Evolutionary conservation across 2,888 invertebrate genomes (phyloP).

Genomic region (Hirtodrosophila duncani): DNA sequence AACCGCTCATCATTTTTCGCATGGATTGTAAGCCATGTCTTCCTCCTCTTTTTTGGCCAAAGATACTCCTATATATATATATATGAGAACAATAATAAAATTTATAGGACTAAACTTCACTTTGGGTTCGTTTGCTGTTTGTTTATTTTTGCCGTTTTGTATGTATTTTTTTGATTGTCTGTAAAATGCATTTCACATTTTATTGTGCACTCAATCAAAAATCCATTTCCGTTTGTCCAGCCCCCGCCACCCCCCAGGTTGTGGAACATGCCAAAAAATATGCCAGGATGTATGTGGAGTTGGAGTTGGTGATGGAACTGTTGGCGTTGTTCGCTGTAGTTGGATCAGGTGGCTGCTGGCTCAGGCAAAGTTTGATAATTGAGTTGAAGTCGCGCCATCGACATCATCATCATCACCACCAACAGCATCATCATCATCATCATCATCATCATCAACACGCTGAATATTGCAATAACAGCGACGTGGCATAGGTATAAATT

Average conservation of each 20-base stretch:
- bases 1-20: not conserved
- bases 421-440: not conserved
- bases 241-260: slow-evolving; percentile 6
- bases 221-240: slow-evolving; percentile 66
- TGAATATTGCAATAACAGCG: slow-evolving; percentile 40
- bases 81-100: slow-evolving; percentile 18
- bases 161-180: slow-evolving; percentile 40
- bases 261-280: slow-evolving; percentile 28
- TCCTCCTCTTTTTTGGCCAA: too few relatives aligned
- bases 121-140: slow-evolving; percentile 22
- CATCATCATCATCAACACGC: not conserved
- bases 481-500: too few relatives aligned
- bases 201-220: slow-evolving; percentile 72
- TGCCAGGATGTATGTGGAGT: slow-evolving; percentile 18
- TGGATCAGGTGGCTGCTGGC: slow-evolving; percentile 24
- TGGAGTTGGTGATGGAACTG: slow-evolving; percentile 5
- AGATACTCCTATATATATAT: slow-evolving; percentile 2
- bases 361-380: slow-evolving; percentile 66
- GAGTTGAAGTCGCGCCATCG: slow-evolving; percentile 56
- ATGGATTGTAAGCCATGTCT: too few relatives aligned
- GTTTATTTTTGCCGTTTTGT: slow-evolving; percentile 12
- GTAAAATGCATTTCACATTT: slow-evolving; percentile 71
- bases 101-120: slow-evolving; percentile 45
- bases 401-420: slow-evolving; percentile 30
- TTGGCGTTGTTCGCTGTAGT: slow-evolving; percentile 15